These are phyloP conservation scores for Diadophis punctatus DNA, from an alignment of 2,113 vertebrate species.

Conservation along the genomic window DNA sequence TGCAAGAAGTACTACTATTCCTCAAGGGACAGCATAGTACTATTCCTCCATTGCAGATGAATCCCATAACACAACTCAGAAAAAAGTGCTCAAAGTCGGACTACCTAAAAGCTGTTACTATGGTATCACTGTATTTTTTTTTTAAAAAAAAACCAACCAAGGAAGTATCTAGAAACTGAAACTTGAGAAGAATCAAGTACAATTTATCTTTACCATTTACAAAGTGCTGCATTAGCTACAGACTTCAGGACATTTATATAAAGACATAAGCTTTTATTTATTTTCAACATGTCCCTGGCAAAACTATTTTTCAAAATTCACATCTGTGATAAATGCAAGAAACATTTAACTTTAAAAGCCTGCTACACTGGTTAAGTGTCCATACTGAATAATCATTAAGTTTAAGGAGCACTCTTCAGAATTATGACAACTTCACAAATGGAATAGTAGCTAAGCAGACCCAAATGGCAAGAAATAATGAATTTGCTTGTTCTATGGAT, in stretches of 20 bases:
- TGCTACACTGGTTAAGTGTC: slow-evolving; percentile 11
- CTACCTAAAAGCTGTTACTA: slow-evolving; percentile 48
- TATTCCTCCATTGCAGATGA: slow-evolving; percentile 51
- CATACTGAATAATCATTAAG: slow-evolving; percentile 6
- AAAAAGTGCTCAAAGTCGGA: slow-evolving; percentile 61
- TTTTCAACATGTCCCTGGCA: slow-evolving; percentile 20
- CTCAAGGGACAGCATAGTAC: slow-evolving; percentile 35
- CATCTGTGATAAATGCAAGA: slow-evolving; percentile 20
- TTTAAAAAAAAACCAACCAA: neutral
- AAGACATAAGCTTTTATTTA: slow-evolving; percentile 34
- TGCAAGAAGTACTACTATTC: slow-evolving; percentile 51
- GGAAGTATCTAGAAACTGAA: slow-evolving; percentile 49
- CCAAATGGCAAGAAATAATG: slow-evolving; percentile 23
- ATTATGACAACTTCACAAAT: slow-evolving; percentile 43
- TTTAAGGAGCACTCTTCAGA: slow-evolving; percentile 36
- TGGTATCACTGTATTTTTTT: neutral
- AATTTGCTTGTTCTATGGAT: slow-evolving; percentile 33
- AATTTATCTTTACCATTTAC: slow-evolving; percentile 28
- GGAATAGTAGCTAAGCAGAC: slow-evolving; percentile 48
- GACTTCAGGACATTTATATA: slow-evolving; percentile 3
- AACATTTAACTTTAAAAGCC: slow-evolving; percentile 9
- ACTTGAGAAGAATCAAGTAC: slow-evolving; percentile 32
- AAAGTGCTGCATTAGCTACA: slow-evolving; percentile 43
- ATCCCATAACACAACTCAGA: slow-evolving; percentile 57
- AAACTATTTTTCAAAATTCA: slow-evolving; percentile 12